Base-by-base conservation (phyloP, 2,113 vertebrate species). In the Orcinus orca region DNA sequence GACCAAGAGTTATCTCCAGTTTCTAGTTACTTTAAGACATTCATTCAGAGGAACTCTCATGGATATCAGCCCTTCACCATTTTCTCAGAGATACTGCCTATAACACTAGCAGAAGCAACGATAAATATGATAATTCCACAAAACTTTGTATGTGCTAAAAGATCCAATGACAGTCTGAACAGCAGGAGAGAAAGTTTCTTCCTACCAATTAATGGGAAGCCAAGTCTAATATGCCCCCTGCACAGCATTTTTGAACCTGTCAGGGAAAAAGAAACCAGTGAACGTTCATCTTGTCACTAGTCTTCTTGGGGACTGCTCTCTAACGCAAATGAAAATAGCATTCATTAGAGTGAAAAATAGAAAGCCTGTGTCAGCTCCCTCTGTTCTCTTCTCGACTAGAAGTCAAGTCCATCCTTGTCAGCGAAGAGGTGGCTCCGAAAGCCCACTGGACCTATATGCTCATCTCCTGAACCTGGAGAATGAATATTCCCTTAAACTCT, bases 151-250 rank as follows among this genome's bases (percentile, higher is more conserved):
- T 97, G 80, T 96, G 96, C 93, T 97, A 92, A 98, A 97, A 89
- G 96, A 96, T 93, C 97, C 98, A 96, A 96, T 96, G 98, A 98
- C 97, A 98, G 94, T 97, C 96, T 91, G 97, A 98, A 98, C 97
- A 97, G 98, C 97, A 87, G 98, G 98, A 97, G 97, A 96, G 97
- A 97, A 98, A 97, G 96, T 95, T 97, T 98, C 90, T 98, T 97
- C 97, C 98, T 98, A 95, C 96, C 98, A 98, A 98, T 98, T 98
- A 98, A 98, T 1, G 14, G 97, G 95, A 92, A 98, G 97, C 96
- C 96, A 97, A 90, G 13, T 95, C 96, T 98, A 98, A 98, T 98
- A 98, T 98, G 96, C 98, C 97, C 98, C 98, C 98, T 98, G 97
- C 85, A 94, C 94, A 95, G 96, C 70, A 97, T 96, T 98, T 98